Base-by-base conservation (phyloP, 2,888 invertebrate species). In the Erynnis tages region DNA sequence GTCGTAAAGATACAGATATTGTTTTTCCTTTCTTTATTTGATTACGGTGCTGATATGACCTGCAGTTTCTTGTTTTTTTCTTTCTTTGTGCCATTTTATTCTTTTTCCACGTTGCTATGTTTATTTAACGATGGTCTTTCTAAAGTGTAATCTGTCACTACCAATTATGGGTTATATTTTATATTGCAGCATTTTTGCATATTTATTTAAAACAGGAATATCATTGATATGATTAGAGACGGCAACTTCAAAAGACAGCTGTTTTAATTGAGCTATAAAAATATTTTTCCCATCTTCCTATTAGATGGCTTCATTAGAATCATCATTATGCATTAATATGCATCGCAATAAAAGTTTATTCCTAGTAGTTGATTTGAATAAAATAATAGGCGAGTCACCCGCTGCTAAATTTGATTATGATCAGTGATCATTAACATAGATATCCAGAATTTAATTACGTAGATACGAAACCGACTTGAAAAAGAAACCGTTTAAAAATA, bases 261-360 rank as follows among this genome's bases (percentile, higher is more conserved):
- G 27, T 23, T 35, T 27, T 10, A 17, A 43, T 16, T 30, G 29
- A 29, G 29, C 17, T 17, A 19, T 19, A 19, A 43, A 29, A 43
- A 29, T 43, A 19, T 30, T 41, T 10, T 6, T 25, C 11, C 17
- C 11, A 30, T 43, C 43, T 27, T 1, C 14, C 25, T 8, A 13
- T 25, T 8, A 25, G 16, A 46, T 46, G 11, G 35, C 35, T 46
- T 46, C 46, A 46, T 46, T 19, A 27, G 46, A 11, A 17, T 10
- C 35, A 27, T 27, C 35, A 13, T 46, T 46, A 46, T 37, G 27
- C 11, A 7, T 2, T 21, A 6, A n/a, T n/a, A n/a, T n/a, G n/a
- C 10, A 10, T 1, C 6, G 23, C 34, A 23, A 19, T 46, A 35
- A 46, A 35, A 27, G 17, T 32, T 10, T 4, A 8, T 35, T 45